A percentile compares a stretch with the other conserved stretches of the same genome.
Evolutionary conservation across 2,113 vertebrate genomes (phyloP).

Genomic region (Bucco capensis): DNA sequence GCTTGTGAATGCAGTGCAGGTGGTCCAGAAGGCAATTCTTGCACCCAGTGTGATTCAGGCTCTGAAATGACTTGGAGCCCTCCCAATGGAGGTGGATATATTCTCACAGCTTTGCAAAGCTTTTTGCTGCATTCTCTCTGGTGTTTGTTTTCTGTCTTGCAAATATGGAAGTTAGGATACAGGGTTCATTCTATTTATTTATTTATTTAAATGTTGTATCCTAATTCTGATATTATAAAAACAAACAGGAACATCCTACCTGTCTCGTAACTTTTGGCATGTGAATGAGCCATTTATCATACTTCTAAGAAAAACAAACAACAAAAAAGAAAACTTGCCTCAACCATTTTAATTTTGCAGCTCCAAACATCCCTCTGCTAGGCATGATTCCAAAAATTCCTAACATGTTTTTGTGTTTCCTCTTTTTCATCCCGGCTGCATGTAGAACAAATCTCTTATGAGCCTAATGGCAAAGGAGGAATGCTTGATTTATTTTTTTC

Average conservation of each 20-base stretch:
- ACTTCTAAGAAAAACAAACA: background rate
- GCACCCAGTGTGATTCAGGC: background rate
- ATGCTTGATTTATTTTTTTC: slow-evolving; percentile 71
- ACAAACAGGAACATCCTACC: background rate
- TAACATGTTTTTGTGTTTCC: slow-evolving; percentile 31
- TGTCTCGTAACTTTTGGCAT: background rate
- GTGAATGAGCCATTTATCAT: background rate
- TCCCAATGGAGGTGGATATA: background rate
- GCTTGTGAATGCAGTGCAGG: background rate
- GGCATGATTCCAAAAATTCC: slow-evolving; percentile 36
- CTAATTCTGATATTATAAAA: slow-evolving; percentile 13
- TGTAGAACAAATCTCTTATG: slow-evolving; percentile 45
- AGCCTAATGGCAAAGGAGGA: slow-evolving; percentile 24
- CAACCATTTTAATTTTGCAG: background rate
- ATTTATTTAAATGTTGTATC: background rate
- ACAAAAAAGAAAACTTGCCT: background rate
- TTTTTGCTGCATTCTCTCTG: background rate
- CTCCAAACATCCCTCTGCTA: slow-evolving; percentile 37
- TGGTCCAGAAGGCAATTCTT: background rate
- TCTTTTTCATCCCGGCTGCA: slow-evolving; percentile 33
- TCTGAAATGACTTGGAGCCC: slow-evolving; percentile 29
- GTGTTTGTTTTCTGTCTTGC: slow-evolving; percentile 21
- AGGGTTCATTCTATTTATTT: background rate
- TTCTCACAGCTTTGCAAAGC: background rate
- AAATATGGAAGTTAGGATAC: slow-evolving; percentile 34